These are phyloP conservation scores for Bombus impatiens DNA, from an alignment of 1,140 invertebrate species.

Conservation along the genomic window DNA sequence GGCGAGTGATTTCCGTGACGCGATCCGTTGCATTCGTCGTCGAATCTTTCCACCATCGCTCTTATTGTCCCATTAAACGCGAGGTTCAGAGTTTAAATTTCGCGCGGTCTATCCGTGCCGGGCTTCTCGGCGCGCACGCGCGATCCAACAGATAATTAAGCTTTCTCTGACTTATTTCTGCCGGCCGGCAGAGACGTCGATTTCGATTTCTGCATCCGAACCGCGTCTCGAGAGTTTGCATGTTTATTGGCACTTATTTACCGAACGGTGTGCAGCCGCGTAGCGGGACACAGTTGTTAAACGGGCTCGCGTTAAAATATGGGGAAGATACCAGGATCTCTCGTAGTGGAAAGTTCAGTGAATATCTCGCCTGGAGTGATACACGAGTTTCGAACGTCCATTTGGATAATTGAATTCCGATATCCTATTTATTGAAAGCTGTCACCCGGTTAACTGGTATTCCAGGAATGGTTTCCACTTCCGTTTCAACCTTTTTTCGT, in stretches of 20 bases:
- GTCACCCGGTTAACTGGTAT: not conserved
- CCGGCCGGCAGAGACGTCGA: not conserved
- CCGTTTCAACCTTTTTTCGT: too few relatives aligned
- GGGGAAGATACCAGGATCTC: not conserved
- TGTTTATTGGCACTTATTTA: slow-evolving; percentile 39
- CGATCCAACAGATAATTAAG: slow-evolving; percentile 41
- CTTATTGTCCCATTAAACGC: slow-evolving; percentile 50
- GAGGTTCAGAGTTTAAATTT: slow-evolving; percentile 37
- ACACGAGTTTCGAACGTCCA: not conserved
- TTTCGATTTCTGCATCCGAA: slow-evolving; percentile 17
- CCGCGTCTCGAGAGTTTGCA: slow-evolving; percentile 14
- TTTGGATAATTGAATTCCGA: slow-evolving; percentile 14
- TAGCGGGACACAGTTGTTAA: slow-evolving; percentile 10
- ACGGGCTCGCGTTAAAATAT: not conserved
- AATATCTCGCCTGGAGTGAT: not conserved
- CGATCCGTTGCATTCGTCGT: not conserved
- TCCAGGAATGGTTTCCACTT: not conserved
- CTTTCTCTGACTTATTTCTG: slow-evolving; percentile 38
- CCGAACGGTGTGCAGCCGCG: not conserved
- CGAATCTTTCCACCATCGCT: slow-evolving; percentile 20
- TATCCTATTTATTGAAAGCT: not conserved
- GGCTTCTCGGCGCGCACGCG: not conserved
- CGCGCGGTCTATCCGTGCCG: not conserved
- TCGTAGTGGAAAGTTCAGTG: slow-evolving; percentile 8
- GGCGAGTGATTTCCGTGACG: not conserved